Percentiles rank a stretch among this genome's conserved stretches.
Conservation (phyloP, 1,140 invertebrate species). For the Battus philenor region DNA sequence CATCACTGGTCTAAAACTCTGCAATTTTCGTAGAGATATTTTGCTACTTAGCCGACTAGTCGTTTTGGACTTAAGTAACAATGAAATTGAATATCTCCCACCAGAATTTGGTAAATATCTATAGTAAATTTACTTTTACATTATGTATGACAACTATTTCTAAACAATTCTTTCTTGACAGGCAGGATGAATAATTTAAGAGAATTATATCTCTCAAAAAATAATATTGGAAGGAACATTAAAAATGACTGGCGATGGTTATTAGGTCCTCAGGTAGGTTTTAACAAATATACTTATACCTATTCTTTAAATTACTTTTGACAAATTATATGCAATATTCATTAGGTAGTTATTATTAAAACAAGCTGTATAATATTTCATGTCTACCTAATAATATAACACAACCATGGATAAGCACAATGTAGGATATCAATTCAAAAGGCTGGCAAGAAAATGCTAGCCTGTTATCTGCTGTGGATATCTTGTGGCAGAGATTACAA, state of each 20-base stretch:
- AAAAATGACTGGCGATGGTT: slow-evolving; percentile 81
- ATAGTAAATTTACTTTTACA: slow-evolving; percentile 5
- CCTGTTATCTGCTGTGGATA: no score
- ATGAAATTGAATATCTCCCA: slow-evolving; percentile 84
- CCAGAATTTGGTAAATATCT: slow-evolving; percentile 81
- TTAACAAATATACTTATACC: slow-evolving; percentile 6
- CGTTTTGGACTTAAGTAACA: slow-evolving; percentile 85
- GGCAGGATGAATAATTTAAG: slow-evolving; percentile 78
- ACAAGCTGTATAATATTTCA: no score
- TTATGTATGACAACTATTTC: slow-evolving; percentile 7
- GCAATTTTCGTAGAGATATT: slow-evolving; percentile 82
- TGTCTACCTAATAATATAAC: no score
- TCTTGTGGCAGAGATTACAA: no score
- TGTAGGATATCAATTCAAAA: no score
- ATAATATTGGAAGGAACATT: slow-evolving; percentile 78
- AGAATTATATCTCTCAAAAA: slow-evolving; percentile 83
- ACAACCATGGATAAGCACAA: no score
- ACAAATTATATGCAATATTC: no score
- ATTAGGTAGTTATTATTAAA: no score
- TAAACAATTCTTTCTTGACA: slow-evolving; percentile 29
- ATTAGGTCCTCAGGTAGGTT: slow-evolving; percentile 64
- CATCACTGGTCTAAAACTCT: slow-evolving; percentile 78
- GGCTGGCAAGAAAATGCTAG: no score
- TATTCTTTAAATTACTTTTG: no score
- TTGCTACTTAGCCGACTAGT: slow-evolving; percentile 79